Base-by-base conservation (phyloP, 2,888 invertebrate genomes). In the Lasioglossum malachurum region DNA sequence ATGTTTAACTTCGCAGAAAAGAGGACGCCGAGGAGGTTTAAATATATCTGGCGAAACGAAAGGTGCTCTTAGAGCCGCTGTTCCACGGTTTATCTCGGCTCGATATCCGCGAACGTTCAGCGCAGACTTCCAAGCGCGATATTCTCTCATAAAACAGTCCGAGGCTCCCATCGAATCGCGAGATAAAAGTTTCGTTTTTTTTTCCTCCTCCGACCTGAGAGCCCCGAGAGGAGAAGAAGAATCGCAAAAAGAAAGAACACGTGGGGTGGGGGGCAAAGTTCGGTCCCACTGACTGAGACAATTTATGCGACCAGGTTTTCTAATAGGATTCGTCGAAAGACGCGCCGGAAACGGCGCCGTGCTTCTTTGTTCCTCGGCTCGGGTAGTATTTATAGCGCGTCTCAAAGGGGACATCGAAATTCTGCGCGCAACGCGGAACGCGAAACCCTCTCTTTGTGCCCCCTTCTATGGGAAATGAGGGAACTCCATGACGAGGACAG, bases 361-460 rank as follows among this genome's bases (percentile, higher is more conserved):
- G 69, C 41, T 74, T 78, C 87, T 83, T 74, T 82, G 67, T 74
- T 78, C 27, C 78, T 53, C 41, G 19, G 8, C 31, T 14, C 23
- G 31, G 10, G 76, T 27, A 57, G 31, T 84, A 78, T 83, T 83
- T 83, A 84, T 75, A 84, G 77, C 82, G 31, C 23, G 67, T 7
- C 76, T 76, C 69, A 69, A 82, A 82, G 78, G 80, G 67, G 75
- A 83, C 83, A 77, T 86, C 83, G 86, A 87, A 90, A 87, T 90
- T 90, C 87, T 76, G 74, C 67, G 78, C 80, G 90, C 80, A 80
- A 87, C 83, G 85, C 84, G 89, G 90, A 86, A 90, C 80, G 88
- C 84, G 88, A 90, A 88, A 79, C 80, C 31, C 64, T 31, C 35
- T 35, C 35, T 19, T 19, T 23, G 67, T 23, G 35, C 27, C 64